phyloP scores from a whole-genome alignment of 2,797 vertebrate species.

The Mus spretus region DNA sequence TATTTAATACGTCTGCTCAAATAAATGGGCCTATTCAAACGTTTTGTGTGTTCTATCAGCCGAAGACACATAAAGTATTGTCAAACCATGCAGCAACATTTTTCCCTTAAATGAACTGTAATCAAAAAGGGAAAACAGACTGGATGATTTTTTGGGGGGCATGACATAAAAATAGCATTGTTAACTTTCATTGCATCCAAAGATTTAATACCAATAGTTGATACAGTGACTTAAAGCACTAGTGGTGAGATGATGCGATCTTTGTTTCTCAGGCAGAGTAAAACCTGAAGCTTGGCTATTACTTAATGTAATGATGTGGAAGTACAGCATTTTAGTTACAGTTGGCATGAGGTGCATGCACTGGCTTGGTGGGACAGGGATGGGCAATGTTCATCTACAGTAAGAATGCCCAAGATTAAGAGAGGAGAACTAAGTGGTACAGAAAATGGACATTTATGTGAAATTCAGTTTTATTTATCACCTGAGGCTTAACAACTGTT shows the following conservation, averaged over 20 bases:
- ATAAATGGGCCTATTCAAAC: constrained; percentile 89
- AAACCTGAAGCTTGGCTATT: constrained; percentile 72
- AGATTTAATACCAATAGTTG: constrained; percentile 85
- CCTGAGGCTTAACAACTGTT: constrained; percentile 81
- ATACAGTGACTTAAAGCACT: constrained; percentile 78
- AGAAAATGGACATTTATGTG: constrained; percentile 69
- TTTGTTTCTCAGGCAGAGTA: constrained; percentile 74
- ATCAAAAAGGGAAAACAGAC: constrained; percentile 88
- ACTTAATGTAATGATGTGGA: constrained; percentile 72
- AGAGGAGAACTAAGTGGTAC: constrained; percentile 66
- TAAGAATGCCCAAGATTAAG: constrained; percentile 49
- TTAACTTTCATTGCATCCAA: constrained; percentile 85
- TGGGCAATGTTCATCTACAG: constrained; percentile 28
- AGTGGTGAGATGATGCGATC: constrained; percentile 65
- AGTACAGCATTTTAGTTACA: constrained; percentile 59
- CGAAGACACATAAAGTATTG: constrained; percentile 88
- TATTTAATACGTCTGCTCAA: constrained; percentile 89
- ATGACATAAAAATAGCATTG: constrained; percentile 84
- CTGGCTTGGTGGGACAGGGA: constrained; percentile 14
- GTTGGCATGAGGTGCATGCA: constrained; percentile 9
- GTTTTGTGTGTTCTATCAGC: constrained; percentile 88
- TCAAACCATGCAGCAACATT: constrained; percentile 84
- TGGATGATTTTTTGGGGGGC: constrained; percentile 74
- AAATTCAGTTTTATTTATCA: constrained; percentile 84
- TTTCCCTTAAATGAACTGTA: constrained; percentile 87